These are phyloP conservation scores for Panzeria rudis DNA, from an alignment of 2,888 invertebrate genomes.

Conservation along the genomic window DNA sequence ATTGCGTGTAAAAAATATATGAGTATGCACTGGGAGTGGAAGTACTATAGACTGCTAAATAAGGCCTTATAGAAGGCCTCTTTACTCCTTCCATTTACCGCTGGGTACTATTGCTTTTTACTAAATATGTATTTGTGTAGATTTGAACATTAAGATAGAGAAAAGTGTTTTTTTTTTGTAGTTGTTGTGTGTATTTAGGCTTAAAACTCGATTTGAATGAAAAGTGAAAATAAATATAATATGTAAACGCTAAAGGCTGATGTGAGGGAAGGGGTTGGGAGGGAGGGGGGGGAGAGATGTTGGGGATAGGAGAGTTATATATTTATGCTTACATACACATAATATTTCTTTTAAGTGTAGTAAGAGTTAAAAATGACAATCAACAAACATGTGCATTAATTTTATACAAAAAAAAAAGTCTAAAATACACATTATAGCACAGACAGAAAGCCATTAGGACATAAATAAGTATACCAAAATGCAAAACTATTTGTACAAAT, in stretches of 20 bases:
- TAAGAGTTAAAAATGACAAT: conserved; percentile 35
- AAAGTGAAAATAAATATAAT: conserved; percentile 57
- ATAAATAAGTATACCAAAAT: not conserved
- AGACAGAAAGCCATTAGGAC: not conserved
- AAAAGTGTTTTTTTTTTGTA: conserved; percentile 26
- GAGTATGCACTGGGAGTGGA: no score
- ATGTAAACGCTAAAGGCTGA: conserved; percentile 32
- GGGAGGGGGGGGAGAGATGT: not conserved
- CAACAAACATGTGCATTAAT: conserved; percentile 42
- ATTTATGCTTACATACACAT: not conserved
- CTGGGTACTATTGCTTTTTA: conserved; percentile 27
- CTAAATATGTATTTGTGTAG: conserved; percentile 44
- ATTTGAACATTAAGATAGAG: conserved; percentile 69
- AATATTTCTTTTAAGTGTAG: not conserved
- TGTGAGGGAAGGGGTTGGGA: no score
- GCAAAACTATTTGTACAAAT: conserved; percentile 19
- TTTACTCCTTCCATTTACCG: no score
- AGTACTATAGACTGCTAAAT: no score
- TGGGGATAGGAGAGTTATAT: not conserved
- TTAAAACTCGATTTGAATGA: conserved; percentile 52
- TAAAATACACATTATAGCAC: not conserved
- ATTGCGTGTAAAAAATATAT: no score
- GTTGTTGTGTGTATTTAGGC: conserved; percentile 58
- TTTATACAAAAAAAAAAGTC: conserved; percentile 11
- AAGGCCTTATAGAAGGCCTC: no score